Conservation (phyloP, 2,888 invertebrate genomes). For the Eurytoma californica region DNA sequence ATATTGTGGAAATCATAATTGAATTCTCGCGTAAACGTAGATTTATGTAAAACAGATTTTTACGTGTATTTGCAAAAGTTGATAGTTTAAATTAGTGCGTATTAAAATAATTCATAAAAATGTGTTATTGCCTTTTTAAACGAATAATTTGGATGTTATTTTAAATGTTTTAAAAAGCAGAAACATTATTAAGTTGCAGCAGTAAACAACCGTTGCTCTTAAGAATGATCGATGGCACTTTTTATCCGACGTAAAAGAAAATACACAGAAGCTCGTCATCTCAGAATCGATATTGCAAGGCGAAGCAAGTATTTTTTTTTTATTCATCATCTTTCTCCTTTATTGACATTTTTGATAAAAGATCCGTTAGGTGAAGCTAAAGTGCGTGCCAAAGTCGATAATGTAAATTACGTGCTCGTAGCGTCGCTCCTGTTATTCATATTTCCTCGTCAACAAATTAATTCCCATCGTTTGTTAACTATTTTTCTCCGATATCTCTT, state of each 20-base stretch:
- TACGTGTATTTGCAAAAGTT: too few relatives aligned
- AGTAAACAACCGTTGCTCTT: conserved; percentile 5
- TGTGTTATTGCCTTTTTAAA: too few relatives aligned
- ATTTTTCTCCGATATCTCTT: too few relatives aligned
- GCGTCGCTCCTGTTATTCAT: background rate
- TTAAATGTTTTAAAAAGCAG: too few relatives aligned
- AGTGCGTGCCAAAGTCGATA: conserved; percentile 3
- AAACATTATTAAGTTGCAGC: too few relatives aligned
- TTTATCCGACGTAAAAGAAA: conserved; percentile 9
- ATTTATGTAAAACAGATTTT: too few relatives aligned
- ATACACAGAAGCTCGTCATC: background rate
- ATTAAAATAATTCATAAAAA: too few relatives aligned
- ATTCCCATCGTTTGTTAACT: too few relatives aligned
- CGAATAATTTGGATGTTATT: too few relatives aligned
- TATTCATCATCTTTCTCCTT: background rate
- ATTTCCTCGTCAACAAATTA: background rate
- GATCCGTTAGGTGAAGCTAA: conserved; percentile 27
- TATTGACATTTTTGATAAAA: conserved; percentile 6
- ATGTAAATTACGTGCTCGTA: conserved; percentile 16
- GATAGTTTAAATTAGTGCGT: too few relatives aligned
- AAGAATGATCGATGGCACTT: conserved; percentile 31
- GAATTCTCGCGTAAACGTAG: too few relatives aligned
- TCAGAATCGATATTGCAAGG: background rate
- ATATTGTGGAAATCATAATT: too few relatives aligned
- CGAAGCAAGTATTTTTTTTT: background rate